Percentiles rank a stretch among this genome's conserved stretches.
These are phyloP conservation scores for Chironomus striatipennis DNA, from an alignment of 1,140 invertebrate species.

Conservation along the genomic window DNA sequence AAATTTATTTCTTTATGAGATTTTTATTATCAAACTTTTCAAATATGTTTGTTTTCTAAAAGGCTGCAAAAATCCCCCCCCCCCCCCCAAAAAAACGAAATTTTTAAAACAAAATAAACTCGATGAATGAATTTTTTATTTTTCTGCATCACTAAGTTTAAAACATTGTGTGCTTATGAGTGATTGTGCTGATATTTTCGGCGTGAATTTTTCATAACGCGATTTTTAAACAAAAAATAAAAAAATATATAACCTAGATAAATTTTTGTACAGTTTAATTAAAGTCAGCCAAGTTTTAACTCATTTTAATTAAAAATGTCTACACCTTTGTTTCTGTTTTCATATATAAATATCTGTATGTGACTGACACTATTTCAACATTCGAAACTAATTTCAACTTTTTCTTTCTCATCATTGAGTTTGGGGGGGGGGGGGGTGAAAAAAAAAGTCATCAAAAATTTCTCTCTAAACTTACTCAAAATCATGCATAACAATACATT, in stretches of 20 bases:
- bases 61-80: too few relatives aligned
- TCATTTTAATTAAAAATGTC: too few relatives aligned
- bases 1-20: neutral
- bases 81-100: too few relatives aligned
- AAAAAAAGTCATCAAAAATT: slow-evolving; percentile 9
- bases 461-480: neutral
- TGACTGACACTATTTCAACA: neutral
- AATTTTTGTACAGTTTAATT: too few relatives aligned
- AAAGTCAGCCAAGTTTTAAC: too few relatives aligned
- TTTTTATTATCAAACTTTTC: slow-evolving; percentile 9
- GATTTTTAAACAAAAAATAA: neutral
- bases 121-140: neutral
- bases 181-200: too few relatives aligned
- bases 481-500: too few relatives aligned
- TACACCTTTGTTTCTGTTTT: too few relatives aligned
- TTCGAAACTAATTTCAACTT: slow-evolving; percentile 8
- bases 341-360: too few relatives aligned
- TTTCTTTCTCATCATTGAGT: neutral
- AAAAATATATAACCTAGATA: too few relatives aligned
- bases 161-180: neutral
- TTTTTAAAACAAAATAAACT: neutral
- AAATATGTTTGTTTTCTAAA: neutral
- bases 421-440: neutral
- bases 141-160: neutral
- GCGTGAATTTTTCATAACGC: neutral